Conservation (phyloP, 2,888 invertebrate species). For the Ochropleura leucogaster region DNA sequence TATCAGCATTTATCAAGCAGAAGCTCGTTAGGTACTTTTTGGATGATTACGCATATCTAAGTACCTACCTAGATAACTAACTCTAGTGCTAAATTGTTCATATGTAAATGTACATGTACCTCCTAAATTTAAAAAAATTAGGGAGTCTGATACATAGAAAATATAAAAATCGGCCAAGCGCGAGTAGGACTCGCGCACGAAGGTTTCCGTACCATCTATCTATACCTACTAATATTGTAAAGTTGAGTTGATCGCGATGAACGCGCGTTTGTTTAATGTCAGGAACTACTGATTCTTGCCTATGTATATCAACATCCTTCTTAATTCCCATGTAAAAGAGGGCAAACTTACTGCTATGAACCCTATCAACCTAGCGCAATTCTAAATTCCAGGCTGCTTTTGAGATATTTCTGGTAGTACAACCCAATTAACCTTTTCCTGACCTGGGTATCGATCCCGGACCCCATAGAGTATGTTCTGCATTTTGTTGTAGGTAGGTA, state of each 20-base stretch:
- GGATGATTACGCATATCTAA: background rate
- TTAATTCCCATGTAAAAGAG: background rate
- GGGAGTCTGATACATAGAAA: no score
- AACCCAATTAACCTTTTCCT: background rate
- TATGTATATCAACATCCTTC: background rate
- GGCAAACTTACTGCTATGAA: background rate
- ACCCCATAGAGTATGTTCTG: background rate
- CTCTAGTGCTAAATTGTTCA: background rate
- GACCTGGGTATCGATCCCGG: background rate
- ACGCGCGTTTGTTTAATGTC: no score
- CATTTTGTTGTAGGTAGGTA: background rate
- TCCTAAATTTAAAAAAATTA: no score
- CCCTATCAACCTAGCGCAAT: background rate
- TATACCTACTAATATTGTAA: no score
- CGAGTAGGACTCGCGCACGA: no score
- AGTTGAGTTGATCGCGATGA: no score
- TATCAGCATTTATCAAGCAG: slow-evolving; percentile 28
- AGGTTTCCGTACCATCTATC: no score
- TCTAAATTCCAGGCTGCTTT: background rate
- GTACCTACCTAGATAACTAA: background rate
- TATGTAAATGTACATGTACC: no score
- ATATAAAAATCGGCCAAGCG: no score
- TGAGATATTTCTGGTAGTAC: background rate
- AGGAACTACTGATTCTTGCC: background rate
- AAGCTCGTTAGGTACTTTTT: background rate